These are phyloP conservation scores for Anas platyrhynchos DNA, from an alignment of 2,113 vertebrate species.

Conservation along the genomic window DNA sequence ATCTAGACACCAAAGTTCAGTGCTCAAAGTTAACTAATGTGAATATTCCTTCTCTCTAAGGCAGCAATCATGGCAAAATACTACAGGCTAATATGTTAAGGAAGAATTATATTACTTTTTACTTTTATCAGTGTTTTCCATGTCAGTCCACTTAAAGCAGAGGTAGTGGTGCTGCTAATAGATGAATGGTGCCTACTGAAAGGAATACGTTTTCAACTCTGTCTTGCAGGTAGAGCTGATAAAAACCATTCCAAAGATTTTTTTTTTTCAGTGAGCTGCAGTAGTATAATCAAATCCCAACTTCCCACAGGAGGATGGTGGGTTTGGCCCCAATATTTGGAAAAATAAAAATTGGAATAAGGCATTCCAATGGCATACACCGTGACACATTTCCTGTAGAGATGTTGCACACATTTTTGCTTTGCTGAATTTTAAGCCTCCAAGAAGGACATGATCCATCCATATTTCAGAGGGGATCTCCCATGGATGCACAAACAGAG, in stretches of 20 bases:
- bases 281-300: neutral
- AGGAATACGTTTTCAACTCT: neutral
- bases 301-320: neutral
- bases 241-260: fast-evolving
- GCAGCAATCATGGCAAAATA: neutral
- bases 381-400: neutral
- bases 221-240: neutral
- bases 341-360: neutral
- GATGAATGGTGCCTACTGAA: neutral
- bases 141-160: neutral
- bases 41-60: neutral
- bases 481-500: neutral
- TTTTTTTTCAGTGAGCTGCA: neutral
- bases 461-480: neutral
- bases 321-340: neutral
- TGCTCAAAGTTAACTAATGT: neutral
- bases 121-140: neutral
- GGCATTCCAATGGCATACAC: fast-evolving
- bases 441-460: fast-evolving
- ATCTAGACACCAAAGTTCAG: neutral
- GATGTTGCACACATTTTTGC: neutral
- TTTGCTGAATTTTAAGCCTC: neutral
- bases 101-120: neutral
- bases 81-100: neutral
- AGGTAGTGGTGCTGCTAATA: neutral